Evolutionary conservation across 2,113 vertebrate species (phyloP), one percentile per base, ranked within the genome.

Genomic region (Epinephelus fuscoguttatus): DNA sequence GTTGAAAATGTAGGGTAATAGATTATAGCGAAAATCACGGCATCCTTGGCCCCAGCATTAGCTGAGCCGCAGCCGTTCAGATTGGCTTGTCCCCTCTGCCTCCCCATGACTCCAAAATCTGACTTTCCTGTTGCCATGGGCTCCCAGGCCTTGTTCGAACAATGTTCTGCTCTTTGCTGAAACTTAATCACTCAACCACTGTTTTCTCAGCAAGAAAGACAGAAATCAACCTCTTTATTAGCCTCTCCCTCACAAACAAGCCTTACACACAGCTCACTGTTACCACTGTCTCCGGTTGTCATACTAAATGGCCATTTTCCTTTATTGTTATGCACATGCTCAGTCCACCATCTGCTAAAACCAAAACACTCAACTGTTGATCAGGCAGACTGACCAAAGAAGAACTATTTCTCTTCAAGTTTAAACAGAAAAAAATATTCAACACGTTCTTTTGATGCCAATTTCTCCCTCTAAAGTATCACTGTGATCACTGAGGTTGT

Each of bases 81-180:
- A 84, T 86, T 74, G 61, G 86, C 81, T 77, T 91, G 86, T 88
- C 78, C 53, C 18, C 53, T 17, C 45, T 57, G 27, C 45, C 57
- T 70, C 52, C 62, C 66, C 50, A 55, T 37, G 9, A 57, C 60
- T 75, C 53, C 70, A 55, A 63, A 50, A 71, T 88, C 75, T 78
- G 80, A 87, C 82, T 86, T 90, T 73, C 78, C 86, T 82, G 94
- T 94, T 95, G 93, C 93, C 92, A 94, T 88, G 89, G 92, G 93
- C 87, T 86, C 89, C 82, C 62, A 64, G 82, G 67, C 90, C 84
- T 64, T 92, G 90, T 85, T 80, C 30, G 80, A 94, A 96, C 93
- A 94, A 95, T 94, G 94, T 92, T 75, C 87, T 91, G 89, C 92
- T 95, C 91, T 93, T 83, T 83, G 57, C 84, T 66, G 91, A 94